Base-by-base conservation (phyloP, 2,888 invertebrate genomes). In the Strigamia maritima region DNA sequence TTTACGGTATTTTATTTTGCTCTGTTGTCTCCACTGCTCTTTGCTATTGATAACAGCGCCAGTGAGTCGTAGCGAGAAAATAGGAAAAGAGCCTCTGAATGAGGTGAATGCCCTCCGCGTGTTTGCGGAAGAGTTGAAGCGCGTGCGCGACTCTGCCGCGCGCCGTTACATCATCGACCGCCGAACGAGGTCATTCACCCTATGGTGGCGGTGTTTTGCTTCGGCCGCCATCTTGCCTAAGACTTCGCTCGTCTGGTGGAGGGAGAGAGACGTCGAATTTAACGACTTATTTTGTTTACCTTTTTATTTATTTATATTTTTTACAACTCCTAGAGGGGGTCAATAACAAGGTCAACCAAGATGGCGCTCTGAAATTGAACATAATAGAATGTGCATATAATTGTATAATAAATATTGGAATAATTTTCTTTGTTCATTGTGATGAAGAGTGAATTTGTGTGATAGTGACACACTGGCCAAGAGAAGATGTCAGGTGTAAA, bases 141-240 rank as follows among this genome's bases (percentile, higher is more conserved):
- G 70, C 70, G 70, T 70, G 70, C 70, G 70, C 70, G 70, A 70
- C 28, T 70, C 70, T 28, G 70, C 70, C 70, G 70, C 70, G 70
- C 70, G 70, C 70, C 70, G 70, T 70, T 70, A 70, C 70, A 70
- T 70, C 70, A 70, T 70, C 70, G 70, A 70, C 70, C 70, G 70
- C 70, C 70, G 70, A 70, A 70, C 26, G 70, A 70, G 70, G 70
- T 70, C 70, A 70, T 70, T 70, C 70, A 70, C 70, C 70, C 70
- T 14, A 70, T 70, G 70, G 28, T 70, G 70, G 70, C 4, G 28
- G 70, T 28, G 28, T 54, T 54, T 54, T 54, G 54, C 54, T 1
- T 1, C 26, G 60, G 60, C 70, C 12, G 70, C 70, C 70, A 70
- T 70, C 28, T 70, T 70, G 70, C 54, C 54, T 0, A 54, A 54